These are phyloP conservation scores for Lumbricus terrestris DNA, from an alignment of 2,888 invertebrate species.

Conservation along the genomic window DNA sequence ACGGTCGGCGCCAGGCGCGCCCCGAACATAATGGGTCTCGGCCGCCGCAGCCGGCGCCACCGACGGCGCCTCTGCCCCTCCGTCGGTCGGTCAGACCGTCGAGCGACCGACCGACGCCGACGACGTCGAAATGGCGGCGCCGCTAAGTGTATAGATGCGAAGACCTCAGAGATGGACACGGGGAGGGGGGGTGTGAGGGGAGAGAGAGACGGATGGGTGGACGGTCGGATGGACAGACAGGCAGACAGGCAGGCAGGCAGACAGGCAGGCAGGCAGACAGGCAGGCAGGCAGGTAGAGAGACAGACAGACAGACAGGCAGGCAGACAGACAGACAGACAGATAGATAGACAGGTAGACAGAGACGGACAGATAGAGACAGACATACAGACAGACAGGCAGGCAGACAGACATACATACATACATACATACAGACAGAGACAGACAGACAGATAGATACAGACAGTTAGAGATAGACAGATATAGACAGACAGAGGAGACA, in stretches of 20 bases:
- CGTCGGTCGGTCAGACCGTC: not conserved
- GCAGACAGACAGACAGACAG: not conserved
- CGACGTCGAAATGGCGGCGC: constrained; percentile 4
- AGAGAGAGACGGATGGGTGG: not conserved
- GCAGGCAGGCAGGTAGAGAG: not conserved
- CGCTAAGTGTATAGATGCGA: not conserved
- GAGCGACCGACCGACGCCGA: not conserved
- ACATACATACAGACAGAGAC: not conserved
- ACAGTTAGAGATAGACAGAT: too few species aligned
- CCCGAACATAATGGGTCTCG: constrained; percentile 4
- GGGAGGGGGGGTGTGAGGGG: not conserved
- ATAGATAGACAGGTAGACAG: not conserved
- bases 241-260: not conserved
- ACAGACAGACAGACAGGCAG: not conserved
- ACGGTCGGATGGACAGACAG: not conserved
- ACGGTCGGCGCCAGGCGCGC: not conserved
- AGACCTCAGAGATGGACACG: not conserved
- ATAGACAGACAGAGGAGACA: not conserved
- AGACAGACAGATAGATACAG: too few species aligned
- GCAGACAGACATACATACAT: not conserved
- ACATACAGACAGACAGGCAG: not conserved
- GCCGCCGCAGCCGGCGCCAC: not conserved
- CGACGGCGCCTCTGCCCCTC: not conserved
- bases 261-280: not conserved
- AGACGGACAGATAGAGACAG: not conserved